These are phyloP conservation scores for Ammodytes marinus DNA, from an alignment of 2,113 vertebrate genomes.

Conservation along the genomic window DNA sequence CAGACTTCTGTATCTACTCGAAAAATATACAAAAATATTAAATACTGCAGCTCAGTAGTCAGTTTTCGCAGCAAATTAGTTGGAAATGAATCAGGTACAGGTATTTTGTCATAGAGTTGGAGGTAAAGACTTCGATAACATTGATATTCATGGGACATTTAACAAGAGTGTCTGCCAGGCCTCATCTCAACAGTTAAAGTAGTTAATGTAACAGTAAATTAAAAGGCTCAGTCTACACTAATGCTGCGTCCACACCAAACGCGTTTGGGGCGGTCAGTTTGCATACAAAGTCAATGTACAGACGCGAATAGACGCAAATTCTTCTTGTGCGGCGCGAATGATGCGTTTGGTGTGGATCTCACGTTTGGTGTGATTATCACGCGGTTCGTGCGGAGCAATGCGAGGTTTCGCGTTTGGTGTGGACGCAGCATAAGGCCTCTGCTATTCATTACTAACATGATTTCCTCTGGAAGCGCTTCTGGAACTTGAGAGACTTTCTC, in stretches of 20 bases:
- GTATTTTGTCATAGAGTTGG: not conserved
- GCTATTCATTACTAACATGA: constrained; percentile 65
- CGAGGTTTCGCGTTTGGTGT: no score
- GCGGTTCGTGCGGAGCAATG: no score
- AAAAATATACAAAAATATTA: not conserved
- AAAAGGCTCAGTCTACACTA: not conserved
- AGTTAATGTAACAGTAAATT: not conserved
- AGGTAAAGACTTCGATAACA: not conserved
- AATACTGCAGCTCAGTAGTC: not conserved
- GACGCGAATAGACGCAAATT: no score
- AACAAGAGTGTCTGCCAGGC: not conserved
- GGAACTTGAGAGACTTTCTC: constrained; percentile 91
- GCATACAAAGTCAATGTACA: no score
- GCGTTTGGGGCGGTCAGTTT: no score
- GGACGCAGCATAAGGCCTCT: not conserved
- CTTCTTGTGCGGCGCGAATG: no score
- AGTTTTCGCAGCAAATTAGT: not conserved
- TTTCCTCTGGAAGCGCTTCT: constrained; percentile 84
- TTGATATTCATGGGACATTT: not conserved
- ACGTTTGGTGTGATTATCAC: no score
- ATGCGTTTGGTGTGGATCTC: no score
- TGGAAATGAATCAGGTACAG: not conserved
- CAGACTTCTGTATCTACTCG: not conserved
- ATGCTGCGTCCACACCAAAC: no score
- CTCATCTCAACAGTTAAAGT: no score